Percentiles rank a stretch among this genome's conserved stretches.
These are phyloP conservation scores for Mugil cephalus DNA, from an alignment of 2,113 vertebrate species.

Conservation along the genomic window DNA sequence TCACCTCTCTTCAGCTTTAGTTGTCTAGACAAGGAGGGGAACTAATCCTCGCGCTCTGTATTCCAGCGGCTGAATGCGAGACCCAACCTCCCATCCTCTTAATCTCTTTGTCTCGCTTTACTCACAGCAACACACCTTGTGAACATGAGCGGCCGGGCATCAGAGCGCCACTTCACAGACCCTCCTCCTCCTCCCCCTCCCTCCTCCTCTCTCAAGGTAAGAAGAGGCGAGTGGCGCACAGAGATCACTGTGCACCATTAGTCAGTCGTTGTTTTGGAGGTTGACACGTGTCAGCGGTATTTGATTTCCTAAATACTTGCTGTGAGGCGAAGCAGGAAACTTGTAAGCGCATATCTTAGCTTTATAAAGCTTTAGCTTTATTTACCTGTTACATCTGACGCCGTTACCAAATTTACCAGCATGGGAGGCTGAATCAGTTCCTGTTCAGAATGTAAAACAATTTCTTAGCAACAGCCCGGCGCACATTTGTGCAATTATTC, in stretches of 20 bases:
- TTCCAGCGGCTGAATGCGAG: constrained; percentile 34
- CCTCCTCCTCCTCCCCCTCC: constrained; percentile 4
- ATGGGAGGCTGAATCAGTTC: neutral
- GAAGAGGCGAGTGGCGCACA: constrained; percentile 13
- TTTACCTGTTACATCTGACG: constrained; percentile 15
- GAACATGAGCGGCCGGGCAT: constrained; percentile 49
- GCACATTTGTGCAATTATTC: neutral
- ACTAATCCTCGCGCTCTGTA: constrained; percentile 50
- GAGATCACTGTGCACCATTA: constrained; percentile 35
- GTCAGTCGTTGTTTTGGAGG: constrained; percentile 28
- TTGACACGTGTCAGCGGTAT: neutral
- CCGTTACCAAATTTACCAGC: neutral
- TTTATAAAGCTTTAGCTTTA: constrained; percentile 28
- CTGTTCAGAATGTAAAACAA: neutral
- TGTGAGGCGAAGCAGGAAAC: constrained; percentile 13
- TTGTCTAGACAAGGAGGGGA: constrained; percentile 29
- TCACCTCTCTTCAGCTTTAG: constrained; percentile 6
- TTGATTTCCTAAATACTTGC: constrained; percentile 22
- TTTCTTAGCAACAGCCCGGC: neutral
- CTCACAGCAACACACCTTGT: constrained; percentile 53
- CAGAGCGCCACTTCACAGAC: constrained; percentile 34
- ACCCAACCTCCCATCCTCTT: constrained; percentile 39
- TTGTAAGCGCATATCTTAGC: neutral
- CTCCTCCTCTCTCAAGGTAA: constrained; percentile 41
- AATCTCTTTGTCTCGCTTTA: constrained; percentile 62